Evolutionary conservation across 2,113 vertebrate genomes (phyloP), one percentile per base, ranked within the genome.

Genomic region (Fukomys damarensis): DNA sequence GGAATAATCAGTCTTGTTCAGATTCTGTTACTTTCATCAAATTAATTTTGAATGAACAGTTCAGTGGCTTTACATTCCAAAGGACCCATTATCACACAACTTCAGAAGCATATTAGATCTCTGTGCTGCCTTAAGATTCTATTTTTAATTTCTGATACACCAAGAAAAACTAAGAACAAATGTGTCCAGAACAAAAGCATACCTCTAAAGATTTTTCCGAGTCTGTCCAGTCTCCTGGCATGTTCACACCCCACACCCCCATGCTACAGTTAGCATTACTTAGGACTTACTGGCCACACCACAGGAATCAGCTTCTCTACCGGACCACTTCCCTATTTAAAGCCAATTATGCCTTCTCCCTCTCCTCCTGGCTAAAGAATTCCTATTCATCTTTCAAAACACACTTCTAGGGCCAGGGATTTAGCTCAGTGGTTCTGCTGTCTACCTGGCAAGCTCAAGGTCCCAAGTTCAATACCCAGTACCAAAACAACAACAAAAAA

Each of bases 41-140:
- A 95, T 91, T 76, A 94, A 93, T 82, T 91, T 11, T 76, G 66
- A 92, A 93, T 81, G 80, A 97, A 86, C 28, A 96, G 20, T 74
- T 61, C n/a, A 19, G 26, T 86, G 52, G 66, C 81, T 93, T 92
- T 91, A 80, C n/a, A 52, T 56, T 74, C 66, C 86, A 41, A 54
- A 30, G n/a, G 82, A 32, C 81, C 59, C 83, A 56, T 89, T 76
- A 88, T 90, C 81, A 88, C n/a, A 66, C 8, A 86, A 63, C 26
- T 61, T 65, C 35, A 91, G 28, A 65, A n/a, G 32, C 43, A 22
- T 80, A 58, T 61, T 61, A 89, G 81, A 76, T 84, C 84, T 88
- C n/a, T 56, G 63, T 43, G 65, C 30, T 93, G 52, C 54, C 54
- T 49, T 90, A 81, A 63, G 38, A 82, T 54, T 94, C 86, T 89